These are phyloP conservation scores for Halichoeres trimaculatus DNA, from an alignment of 2,113 vertebrate genomes.

Conservation along the genomic window DNA sequence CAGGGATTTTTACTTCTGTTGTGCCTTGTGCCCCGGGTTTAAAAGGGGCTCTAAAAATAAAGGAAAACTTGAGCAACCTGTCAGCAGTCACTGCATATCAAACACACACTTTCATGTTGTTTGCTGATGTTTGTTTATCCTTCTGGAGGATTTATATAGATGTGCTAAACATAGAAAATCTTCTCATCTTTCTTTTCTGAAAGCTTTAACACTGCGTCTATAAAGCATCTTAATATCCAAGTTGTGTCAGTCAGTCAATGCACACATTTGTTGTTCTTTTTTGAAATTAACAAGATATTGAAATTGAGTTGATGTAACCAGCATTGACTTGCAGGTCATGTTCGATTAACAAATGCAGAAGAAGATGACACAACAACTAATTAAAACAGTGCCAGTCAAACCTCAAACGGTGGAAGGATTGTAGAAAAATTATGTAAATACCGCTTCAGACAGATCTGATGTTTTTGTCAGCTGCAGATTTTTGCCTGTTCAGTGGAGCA, in stretches of 20 bases:
- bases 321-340: background rate
- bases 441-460: background rate
- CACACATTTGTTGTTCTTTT: background rate
- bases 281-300: background rate
- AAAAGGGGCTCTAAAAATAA: conserved; percentile 48
- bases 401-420: background rate
- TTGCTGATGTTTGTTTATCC: conserved; percentile 52
- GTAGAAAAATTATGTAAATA: background rate
- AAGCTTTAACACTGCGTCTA: conserved; percentile 11
- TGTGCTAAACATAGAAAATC: conserved; percentile 55
- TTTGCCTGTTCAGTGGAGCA: too few species aligned
- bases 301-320: background rate
- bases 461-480: too few species aligned
- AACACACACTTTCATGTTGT: conserved; percentile 57
- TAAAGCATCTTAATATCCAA: conserved; percentile 8
- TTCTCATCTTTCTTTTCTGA: conserved; percentile 18
- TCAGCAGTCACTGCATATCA: conserved; percentile 52
- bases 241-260: conserved; percentile 2
- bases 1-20: conserved; percentile 17
- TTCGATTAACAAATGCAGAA: background rate
- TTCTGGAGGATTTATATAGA: conserved; percentile 53
- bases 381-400: background rate
- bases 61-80: conserved; percentile 39
- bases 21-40: conserved; percentile 40
- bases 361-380: background rate